Evolutionary conservation across 2,888 invertebrate species (phyloP).

Genomic region (Metalampra italica): DNA sequence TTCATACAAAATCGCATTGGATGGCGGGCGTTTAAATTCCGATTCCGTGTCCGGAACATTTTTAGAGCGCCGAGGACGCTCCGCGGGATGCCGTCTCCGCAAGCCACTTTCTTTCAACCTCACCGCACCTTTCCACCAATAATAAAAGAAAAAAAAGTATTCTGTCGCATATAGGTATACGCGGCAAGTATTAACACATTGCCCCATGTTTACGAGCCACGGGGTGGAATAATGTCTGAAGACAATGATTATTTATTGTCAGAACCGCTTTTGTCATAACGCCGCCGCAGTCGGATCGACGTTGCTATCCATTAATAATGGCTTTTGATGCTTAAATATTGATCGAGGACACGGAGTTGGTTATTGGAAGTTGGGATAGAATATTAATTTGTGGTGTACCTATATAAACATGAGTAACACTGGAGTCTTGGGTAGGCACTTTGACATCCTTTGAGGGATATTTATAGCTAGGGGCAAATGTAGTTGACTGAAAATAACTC

Average conservation of each 20-base stretch:
- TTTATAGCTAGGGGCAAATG: too few relatives aligned
- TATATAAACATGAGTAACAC: constrained; percentile 5
- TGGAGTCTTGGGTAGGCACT: constrained; percentile 5
- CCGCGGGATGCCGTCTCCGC: constrained; percentile 51
- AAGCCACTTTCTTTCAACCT: constrained; percentile 63
- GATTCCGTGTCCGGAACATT: constrained; percentile 24
- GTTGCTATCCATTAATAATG: constrained; percentile 46
- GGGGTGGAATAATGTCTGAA: constrained; percentile 53
- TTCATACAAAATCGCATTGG: neutral
- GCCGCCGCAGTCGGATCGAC: constrained; percentile 31
- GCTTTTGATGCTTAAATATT: constrained; percentile 42
- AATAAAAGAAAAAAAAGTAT: constrained; percentile 10
- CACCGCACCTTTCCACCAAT: constrained; percentile 38
- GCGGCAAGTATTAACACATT: constrained; percentile 57
- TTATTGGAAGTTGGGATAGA: constrained; percentile 24
- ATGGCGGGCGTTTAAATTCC: constrained; percentile 22
- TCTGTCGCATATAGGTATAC: constrained; percentile 31
- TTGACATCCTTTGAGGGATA: constrained; percentile 25
- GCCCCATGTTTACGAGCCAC: constrained; percentile 51
- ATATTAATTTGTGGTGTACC: constrained; percentile 26
- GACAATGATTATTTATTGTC: constrained; percentile 63
- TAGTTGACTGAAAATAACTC: too few relatives aligned
- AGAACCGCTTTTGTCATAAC: constrained; percentile 50
- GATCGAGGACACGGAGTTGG: constrained; percentile 37
- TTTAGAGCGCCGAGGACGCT: constrained; percentile 50